Evolutionary conservation across 2,888 invertebrate species (phyloP).

Genomic region (Crossocerus cetratus): DNA sequence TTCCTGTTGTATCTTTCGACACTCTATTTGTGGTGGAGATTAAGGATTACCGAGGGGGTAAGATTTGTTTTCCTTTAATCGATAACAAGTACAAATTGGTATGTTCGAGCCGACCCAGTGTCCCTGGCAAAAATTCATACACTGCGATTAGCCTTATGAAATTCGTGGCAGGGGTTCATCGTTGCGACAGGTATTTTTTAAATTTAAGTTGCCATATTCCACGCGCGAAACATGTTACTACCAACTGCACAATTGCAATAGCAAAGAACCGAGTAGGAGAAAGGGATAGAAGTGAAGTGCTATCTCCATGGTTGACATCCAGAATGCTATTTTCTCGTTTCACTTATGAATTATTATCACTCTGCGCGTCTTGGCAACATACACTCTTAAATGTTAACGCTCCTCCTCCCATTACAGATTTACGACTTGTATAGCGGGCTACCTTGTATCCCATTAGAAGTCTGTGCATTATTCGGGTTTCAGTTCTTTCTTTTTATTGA

Average conservation of each 20-base stretch:
- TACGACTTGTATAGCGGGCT: constrained; percentile 37
- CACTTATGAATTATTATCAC: constrained; percentile 50
- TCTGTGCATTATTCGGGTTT: constrained; percentile 18
- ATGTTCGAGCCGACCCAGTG: too few relatives aligned
- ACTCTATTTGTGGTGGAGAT: neutral
- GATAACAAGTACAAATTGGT: too few relatives aligned
- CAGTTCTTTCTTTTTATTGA: constrained; percentile 20
- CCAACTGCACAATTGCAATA: constrained; percentile 49
- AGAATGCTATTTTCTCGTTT: constrained; percentile 50
- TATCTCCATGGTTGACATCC: constrained; percentile 50
- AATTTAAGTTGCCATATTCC: neutral
- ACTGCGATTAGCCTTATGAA: neutral
- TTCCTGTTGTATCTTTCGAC: neutral
- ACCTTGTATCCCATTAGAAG: constrained; percentile 32
- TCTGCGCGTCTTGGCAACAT: constrained; percentile 44
- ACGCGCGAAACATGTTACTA: constrained; percentile 44
- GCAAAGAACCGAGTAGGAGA: constrained; percentile 20
- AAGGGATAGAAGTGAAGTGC: constrained; percentile 23
- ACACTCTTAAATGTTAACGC: constrained; percentile 41
- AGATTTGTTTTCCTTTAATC: too few relatives aligned
- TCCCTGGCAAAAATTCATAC: too few relatives aligned
- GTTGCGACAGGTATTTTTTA: constrained; percentile 19
- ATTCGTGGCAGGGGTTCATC: constrained; percentile 30
- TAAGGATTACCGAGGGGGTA: too few relatives aligned
- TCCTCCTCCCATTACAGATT: constrained; percentile 39